A percentile compares a stretch with the other conserved stretches of the same genome.
These are phyloP conservation scores for Spea bombifrons DNA, from an alignment of 2,113 vertebrate species.

Conservation along the genomic window DNA sequence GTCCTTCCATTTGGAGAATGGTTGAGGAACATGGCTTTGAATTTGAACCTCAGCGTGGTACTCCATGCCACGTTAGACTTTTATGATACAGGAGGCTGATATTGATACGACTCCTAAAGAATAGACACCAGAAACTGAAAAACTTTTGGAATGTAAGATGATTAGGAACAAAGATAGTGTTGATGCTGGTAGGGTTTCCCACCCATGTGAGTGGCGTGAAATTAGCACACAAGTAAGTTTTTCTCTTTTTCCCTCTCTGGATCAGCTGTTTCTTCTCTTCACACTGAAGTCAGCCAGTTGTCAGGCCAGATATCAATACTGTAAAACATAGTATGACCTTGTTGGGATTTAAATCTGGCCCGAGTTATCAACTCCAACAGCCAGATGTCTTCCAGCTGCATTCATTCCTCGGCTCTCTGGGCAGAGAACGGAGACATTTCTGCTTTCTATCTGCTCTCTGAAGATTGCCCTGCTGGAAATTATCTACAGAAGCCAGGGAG, in stretches of 20 bases:
- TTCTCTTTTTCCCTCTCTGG: not conserved
- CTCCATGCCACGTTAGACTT: no score
- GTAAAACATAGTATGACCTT: slow-evolving; percentile 45
- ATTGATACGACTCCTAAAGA: no score
- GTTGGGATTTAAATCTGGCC: slow-evolving; percentile 28
- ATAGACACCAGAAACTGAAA: no score
- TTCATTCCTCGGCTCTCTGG: not conserved
- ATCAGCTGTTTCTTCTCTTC: slow-evolving; percentile 32
- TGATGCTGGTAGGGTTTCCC: not conserved
- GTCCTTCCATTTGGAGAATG: no score
- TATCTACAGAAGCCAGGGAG: slow-evolving; percentile 33
- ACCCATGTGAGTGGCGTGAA: slow-evolving; percentile 4
- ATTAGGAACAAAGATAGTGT: no score
- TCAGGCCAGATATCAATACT: slow-evolving; percentile 38
- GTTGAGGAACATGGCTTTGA: no score
- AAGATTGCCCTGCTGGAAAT: slow-evolving; percentile 8
- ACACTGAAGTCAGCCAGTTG: slow-evolving; percentile 29
- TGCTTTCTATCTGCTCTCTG: slow-evolving; percentile 30
- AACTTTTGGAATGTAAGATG: no score
- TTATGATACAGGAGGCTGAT: no score
- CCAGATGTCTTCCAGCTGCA: slow-evolving; percentile 45
- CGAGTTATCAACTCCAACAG: not conserved
- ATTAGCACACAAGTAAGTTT: slow-evolving; percentile 1
- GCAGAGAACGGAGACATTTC: slow-evolving; percentile 10
- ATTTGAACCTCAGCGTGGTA: no score